Evolutionary conservation across 2,797 vertebrate species (phyloP), one percentile per base, ranked within the genome.

Genomic region (Etheostoma nigrum): DNA sequence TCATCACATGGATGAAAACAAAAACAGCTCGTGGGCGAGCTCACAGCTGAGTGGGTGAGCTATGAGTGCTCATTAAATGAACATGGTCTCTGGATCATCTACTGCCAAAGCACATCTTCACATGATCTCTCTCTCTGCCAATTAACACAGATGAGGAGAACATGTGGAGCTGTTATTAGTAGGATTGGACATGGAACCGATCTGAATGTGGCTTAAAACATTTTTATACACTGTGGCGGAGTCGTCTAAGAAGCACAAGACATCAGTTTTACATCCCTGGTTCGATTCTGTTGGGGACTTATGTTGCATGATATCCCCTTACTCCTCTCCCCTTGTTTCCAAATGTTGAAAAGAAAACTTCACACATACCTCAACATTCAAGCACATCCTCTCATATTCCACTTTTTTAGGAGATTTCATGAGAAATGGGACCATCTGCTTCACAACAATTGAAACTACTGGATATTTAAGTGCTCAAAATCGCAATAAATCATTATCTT

Each of bases 21-120:
- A 85, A 87, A 90, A 84, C 78, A 89, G 82, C 82, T 83, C 47
- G 87, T 85, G 87, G 84, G 80, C 79, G 85, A 92, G 84, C 82
- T 86, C 83, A 84, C 84, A 86, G 84, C 91, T 82, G 91, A 93
- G 92, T 90, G 91, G 90, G 92, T 86, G 93, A 91, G 89, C 88
- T 82, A 84, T 1, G 78, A 90, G 79, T 76, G 75, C 85, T 90
- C 86, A 88, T 91, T 87, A 90, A 90, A 93, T 90, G 92, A 91
- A 93, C 85, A 89, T 76, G 85, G 74, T 82, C 83, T 88, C 67
- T 74, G 49, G 82, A 83, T 81, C 79, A 63, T 57, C 70, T 44
- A 86, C 82, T 90, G 88, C 88, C 89, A 91, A 86, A 90, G 80
- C 87, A 83, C 90, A 89, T 93, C 90, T 85, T 88, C 89, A 87